A percentile compares a stretch with the other conserved stretches of the same genome.
These are phyloP conservation scores for Elgaria multicarinata DNA, from an alignment of 2,113 vertebrate genomes.

Conservation along the genomic window DNA sequence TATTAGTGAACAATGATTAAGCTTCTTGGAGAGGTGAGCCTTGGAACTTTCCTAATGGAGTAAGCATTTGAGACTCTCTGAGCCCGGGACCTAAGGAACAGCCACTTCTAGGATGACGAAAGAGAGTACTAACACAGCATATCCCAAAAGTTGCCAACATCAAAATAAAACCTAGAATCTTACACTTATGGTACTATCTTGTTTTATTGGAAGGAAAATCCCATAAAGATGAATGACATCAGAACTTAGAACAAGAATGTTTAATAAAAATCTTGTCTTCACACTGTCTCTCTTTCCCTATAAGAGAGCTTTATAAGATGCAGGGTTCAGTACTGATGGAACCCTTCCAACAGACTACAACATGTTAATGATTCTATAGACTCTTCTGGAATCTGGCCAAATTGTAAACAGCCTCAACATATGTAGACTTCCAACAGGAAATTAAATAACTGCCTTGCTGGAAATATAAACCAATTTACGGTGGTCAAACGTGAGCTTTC, in stretches of 20 bases:
- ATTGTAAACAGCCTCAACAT: constrained; percentile 78
- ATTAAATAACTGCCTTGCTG: constrained; percentile 88
- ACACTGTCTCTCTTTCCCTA: constrained; percentile 2
- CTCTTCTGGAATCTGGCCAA: constrained; percentile 77
- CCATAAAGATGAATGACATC: background rate
- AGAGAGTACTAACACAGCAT: constrained; percentile 6
- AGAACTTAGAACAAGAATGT: constrained; percentile 12
- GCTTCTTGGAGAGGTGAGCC: background rate
- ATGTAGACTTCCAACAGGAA: constrained; percentile 90
- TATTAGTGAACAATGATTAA: background rate
- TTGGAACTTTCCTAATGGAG: background rate
- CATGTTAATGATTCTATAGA: constrained; percentile 76
- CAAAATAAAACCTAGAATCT: background rate
- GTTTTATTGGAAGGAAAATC: background rate
- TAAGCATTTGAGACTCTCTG: background rate
- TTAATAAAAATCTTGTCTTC: constrained; percentile 38
- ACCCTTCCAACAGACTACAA: constrained; percentile 62
- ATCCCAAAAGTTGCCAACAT: background rate
- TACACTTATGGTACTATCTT: background rate
- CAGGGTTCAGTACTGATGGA: constrained; percentile 61
- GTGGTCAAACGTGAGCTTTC: constrained; percentile 85
- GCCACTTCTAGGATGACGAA: background rate
- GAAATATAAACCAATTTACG: constrained; percentile 88
- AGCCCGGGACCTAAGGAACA: background rate
- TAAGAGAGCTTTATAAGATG: constrained; percentile 26